Base-by-base conservation (phyloP, 2,797 vertebrate species). In the Muscicapa striata region DNA sequence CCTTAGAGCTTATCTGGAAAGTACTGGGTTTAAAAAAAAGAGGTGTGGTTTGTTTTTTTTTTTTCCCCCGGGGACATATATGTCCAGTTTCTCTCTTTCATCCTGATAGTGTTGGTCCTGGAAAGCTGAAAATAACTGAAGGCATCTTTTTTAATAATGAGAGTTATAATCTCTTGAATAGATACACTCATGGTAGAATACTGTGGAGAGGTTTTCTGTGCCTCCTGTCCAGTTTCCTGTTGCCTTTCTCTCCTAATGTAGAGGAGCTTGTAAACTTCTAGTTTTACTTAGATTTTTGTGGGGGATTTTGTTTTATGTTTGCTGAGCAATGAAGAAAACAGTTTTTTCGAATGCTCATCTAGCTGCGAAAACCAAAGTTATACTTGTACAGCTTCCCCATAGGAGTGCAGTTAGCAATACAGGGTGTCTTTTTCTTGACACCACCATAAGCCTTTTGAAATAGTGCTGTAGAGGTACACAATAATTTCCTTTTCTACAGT, bases 1-100 rank as follows among this genome's bases (percentile, higher is more conserved):
- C 32, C 27, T 80, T 81, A 20, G 45, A 34, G 29, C 30, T 86
- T 91, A 26, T 54, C 29, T 8, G 22, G 67, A 15, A 84, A 54
- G 30, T 67, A 61, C 17, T 75, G 14, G 8, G 15, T 68, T 48
- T 6, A 61, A 5, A 23, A 40, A 30, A 14, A 45, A 36, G 4
- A 1, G 0, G 9, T 6, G 48, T 45, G 19, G n/a, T n/a, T n/a
- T n/a, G n/a, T 19, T 21, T 13, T 5, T 4, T 0, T 34, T 67
- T 64, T 79, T 74, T 40, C 5, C 3, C 57, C 16, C 7, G 3
- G 18, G 49, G 12, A 41, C 7, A 5, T 64, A 9, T 2, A 5
- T 46, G 21, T 54, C 38, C 26, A 24, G 10, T 64, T 87, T 52
- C 6, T 84, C 8, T 89, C 30, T 64, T 93, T 82, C 14, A 29